Conservation (phyloP, 2,888 invertebrate species). For the Cremastinae sp. region DNA sequence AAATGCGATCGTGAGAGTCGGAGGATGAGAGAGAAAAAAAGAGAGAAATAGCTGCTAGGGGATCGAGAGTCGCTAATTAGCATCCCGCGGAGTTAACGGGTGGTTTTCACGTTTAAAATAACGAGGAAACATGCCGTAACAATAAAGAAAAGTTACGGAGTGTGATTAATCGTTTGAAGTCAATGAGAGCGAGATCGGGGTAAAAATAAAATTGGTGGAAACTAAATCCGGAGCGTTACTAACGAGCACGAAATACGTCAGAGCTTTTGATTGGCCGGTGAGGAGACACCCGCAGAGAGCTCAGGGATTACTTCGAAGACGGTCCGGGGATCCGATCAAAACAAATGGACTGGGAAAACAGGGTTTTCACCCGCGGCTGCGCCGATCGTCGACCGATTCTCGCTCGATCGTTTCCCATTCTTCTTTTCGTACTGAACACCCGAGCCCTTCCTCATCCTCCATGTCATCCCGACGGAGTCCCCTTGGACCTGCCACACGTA, state of each 20-base stretch:
- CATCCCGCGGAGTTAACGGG: constrained; percentile 6
- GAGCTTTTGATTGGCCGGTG: constrained; percentile 75
- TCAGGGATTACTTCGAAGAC: constrained; percentile 77
- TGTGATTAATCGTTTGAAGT: constrained; percentile 26
- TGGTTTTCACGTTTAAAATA: not conserved
- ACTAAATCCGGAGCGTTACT: constrained; percentile 24
- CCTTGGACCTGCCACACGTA: constrained; percentile 62
- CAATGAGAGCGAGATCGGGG: not conserved
- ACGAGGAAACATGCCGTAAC: not conserved
- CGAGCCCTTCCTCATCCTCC: constrained; percentile 65
- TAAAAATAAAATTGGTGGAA: constrained; percentile 27
- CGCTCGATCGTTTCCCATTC: constrained; percentile 34
- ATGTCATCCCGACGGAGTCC: constrained; percentile 54
- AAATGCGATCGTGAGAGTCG: constrained; percentile 12
- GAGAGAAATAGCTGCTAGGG: constrained; percentile 20
- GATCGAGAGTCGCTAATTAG: constrained; percentile 27
- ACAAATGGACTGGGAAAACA: constrained; percentile 78
- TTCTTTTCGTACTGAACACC: constrained; percentile 65
- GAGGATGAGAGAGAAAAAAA: constrained; percentile 7
- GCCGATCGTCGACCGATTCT: constrained; percentile 8
- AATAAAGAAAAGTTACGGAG: constrained; percentile 15
- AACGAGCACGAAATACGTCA: constrained; percentile 70
- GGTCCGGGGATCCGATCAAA: constrained; percentile 79
- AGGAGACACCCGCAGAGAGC: constrained; percentile 74
- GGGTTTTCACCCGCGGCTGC: constrained; percentile 57